These are phyloP conservation scores for Hirundo rustica DNA, from an alignment of 2,797 vertebrate genomes.

Conservation along the genomic window DNA sequence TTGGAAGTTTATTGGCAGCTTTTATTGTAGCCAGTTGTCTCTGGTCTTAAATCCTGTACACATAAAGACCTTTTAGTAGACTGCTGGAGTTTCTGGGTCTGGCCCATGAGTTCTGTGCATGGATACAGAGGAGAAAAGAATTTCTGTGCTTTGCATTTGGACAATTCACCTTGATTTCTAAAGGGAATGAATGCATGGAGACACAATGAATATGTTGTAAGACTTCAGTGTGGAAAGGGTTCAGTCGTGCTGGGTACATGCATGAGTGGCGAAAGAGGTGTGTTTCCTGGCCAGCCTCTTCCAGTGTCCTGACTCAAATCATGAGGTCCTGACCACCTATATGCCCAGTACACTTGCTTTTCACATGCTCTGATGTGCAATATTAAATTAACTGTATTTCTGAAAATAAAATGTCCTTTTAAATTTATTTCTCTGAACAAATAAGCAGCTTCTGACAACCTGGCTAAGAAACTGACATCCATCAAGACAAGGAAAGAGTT, in stretches of 20 bases:
- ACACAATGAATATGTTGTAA: not conserved
- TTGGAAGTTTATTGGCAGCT: not conserved
- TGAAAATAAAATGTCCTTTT: not conserved
- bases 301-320: not conserved
- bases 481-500: conserved; percentile 7
- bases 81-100: not conserved
- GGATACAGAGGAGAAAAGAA: not conserved
- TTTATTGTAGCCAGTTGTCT: not conserved
- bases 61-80: not conserved
- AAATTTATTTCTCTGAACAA: not conserved
- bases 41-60: not conserved
- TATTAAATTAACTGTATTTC: not conserved
- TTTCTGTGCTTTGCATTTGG: not conserved
- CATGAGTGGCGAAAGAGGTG: not conserved
- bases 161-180: not conserved
- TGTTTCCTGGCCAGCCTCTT: not conserved
- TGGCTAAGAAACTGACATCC: not conserved
- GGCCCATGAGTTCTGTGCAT: not conserved
- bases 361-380: not conserved
- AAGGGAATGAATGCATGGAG: not conserved
- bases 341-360: not conserved
- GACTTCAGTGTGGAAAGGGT: not conserved
- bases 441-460: conserved; percentile 11
- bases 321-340: not conserved
- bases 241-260: not conserved